Evolutionary conservation across 2,888 invertebrate species (phyloP).

Genomic region (Apodemia duryi): DNA sequence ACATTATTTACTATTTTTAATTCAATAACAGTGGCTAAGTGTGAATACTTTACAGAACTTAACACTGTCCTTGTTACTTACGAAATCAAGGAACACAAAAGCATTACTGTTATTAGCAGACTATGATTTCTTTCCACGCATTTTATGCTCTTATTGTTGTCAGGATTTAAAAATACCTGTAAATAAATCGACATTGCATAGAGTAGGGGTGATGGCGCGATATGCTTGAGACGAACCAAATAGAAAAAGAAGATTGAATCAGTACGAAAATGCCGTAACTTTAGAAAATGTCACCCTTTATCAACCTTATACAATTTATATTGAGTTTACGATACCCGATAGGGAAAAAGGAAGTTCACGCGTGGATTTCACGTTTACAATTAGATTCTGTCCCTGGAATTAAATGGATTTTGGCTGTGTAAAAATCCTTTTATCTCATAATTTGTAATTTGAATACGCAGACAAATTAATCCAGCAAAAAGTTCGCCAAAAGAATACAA

Average conservation of each 20-base stretch:
- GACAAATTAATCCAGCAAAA: constrained; percentile 73
- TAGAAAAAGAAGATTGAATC: constrained; percentile 69
- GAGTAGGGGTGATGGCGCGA: constrained; percentile 28
- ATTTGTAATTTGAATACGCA: constrained; percentile 76
- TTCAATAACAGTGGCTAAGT: too few relatives aligned
- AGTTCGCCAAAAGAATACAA: constrained; percentile 65
- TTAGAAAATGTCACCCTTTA: constrained; percentile 54
- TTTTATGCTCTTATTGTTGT: not conserved
- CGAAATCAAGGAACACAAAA: too few relatives aligned
- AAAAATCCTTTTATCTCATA: constrained; percentile 67
- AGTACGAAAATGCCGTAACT: constrained; percentile 52
- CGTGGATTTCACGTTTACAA: not conserved
- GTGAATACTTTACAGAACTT: too few relatives aligned
- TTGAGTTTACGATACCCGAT: constrained; percentile 29
- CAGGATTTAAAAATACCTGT: not conserved
- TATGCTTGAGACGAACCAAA: constrained; percentile 52
- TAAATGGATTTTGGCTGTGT: constrained; percentile 40
- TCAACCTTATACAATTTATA: constrained; percentile 46
- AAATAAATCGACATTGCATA: constrained; percentile 9
- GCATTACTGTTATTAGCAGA: too few relatives aligned
- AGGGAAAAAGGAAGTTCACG: constrained; percentile 6
- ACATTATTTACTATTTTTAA: too few relatives aligned
- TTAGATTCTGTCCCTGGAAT: constrained; percentile 22
- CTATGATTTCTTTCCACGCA: too few relatives aligned
- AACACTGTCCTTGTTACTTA: too few relatives aligned